Conservation (phyloP, 2,888 invertebrate genomes). For the Vesta saturnalis region DNA sequence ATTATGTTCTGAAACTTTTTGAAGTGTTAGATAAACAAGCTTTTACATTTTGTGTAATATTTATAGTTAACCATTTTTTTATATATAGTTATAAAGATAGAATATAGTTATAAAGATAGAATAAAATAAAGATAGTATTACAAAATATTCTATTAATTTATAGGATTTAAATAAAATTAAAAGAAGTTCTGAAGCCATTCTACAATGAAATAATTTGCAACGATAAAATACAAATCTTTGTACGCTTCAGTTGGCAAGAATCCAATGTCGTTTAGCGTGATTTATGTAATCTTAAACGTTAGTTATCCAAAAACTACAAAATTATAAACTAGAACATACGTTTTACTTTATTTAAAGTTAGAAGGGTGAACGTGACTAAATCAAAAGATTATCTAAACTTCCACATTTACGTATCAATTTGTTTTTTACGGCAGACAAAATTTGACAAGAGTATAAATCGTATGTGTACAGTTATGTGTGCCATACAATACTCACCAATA, state of each 20-base stretch:
- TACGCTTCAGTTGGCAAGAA: conserved; percentile 2
- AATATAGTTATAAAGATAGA: too few species aligned
- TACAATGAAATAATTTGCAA: not conserved
- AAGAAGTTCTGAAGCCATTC: not conserved
- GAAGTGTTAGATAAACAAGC: conserved; percentile 1
- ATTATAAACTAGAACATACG: not conserved
- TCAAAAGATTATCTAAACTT: not conserved
- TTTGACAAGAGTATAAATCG: too few species aligned
- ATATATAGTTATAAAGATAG: too few species aligned
- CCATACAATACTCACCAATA: too few species aligned
- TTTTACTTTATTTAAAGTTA: not conserved
- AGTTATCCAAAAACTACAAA: not conserved
- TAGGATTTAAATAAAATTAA: not conserved
- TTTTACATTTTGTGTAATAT: not conserved
- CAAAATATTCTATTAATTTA: not conserved
- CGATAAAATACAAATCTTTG: conserved; percentile 2
- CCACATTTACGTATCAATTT: not conserved
- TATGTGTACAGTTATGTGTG: too few species aligned
- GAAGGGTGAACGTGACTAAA: not conserved
- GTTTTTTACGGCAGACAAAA: not conserved
- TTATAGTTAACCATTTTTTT: not conserved
- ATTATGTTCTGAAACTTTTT: not conserved
- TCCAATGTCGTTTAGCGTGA: conserved; percentile 3
- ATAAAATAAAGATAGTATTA: not conserved
- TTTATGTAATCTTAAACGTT: conserved; percentile 8